Conservation (phyloP, 2,113 vertebrate species). For the Gracilinanus agilis region DNA sequence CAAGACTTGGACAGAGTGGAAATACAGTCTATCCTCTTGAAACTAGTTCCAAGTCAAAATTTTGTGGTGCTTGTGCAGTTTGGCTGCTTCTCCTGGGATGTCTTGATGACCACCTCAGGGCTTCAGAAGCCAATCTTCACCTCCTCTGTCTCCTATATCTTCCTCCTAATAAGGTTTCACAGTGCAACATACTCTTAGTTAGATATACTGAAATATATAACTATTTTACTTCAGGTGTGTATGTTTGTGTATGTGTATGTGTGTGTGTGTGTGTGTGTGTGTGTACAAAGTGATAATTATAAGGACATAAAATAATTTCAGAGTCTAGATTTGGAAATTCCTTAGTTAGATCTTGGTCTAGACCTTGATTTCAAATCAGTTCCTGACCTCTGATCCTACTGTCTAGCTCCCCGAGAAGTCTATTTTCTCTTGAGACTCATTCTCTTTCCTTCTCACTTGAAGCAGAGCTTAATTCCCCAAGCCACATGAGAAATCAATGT, state of each 20-base stretch:
- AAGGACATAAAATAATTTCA: not conserved
- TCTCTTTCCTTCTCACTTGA: not conserved
- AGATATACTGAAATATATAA: not conserved
- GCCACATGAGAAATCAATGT: not conserved
- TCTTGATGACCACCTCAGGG: not conserved
- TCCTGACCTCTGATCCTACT: not conserved
- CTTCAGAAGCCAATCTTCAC: too few species aligned
- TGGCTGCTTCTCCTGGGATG: not conserved
- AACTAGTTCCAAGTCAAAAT: not conserved
- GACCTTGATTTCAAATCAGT: not conserved
- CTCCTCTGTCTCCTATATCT: not conserved
- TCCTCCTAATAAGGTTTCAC: not conserved
- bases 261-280: not conserved
- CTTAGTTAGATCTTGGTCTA: not conserved
- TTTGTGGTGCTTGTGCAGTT: not conserved
- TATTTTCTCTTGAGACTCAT: not conserved
- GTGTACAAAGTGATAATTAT: not conserved
- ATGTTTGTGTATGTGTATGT: not conserved
- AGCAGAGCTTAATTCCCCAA: not conserved
- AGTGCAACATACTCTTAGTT: not conserved
- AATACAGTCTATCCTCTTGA: not conserved
- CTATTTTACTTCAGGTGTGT: not conserved
- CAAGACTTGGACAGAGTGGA: not conserved
- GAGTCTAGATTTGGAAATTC: not conserved
- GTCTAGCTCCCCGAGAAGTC: not conserved